A percentile compares a stretch with the other conserved stretches of the same genome.
Conservation (phyloP, 2,113 vertebrate genomes). For the Zosterops borbonicus region DNA sequence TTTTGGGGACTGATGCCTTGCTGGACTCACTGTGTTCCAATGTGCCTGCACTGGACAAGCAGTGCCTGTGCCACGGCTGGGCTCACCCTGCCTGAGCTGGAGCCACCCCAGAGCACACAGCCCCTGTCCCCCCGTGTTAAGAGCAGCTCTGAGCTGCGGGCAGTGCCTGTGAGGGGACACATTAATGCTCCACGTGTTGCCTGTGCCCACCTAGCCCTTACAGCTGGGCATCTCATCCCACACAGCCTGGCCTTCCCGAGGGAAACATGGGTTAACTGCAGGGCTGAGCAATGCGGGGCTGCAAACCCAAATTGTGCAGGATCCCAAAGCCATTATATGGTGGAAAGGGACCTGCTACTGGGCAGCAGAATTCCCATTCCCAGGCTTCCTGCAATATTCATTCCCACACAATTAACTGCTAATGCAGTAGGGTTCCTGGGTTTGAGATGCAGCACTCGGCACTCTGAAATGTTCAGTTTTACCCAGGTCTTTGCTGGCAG, state of each 20-base stretch:
- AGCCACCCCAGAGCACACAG: neutral
- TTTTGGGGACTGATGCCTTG: fast-evolving
- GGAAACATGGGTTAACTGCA: neutral
- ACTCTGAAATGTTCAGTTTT: neutral
- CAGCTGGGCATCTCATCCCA: neutral
- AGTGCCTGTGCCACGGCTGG: fast-evolving
- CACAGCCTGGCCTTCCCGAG: neutral
- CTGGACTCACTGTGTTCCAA: fast-evolving
- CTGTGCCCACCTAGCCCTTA: neutral
- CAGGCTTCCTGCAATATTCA: neutral
- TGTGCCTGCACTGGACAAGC: neutral
- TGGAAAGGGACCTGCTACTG: neutral
- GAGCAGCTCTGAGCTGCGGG: neutral
- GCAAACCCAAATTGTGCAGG: neutral
- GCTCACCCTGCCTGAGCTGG: neutral
- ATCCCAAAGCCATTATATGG: neutral
- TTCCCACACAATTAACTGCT: neutral
- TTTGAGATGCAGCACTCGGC: neutral
- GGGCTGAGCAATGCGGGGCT: neutral
- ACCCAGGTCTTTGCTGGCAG: neutral
- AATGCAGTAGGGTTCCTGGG: neutral
- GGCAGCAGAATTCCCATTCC: neutral
- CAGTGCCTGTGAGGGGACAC: fast-evolving
- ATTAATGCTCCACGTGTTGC: neutral
- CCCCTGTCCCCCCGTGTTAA: fast-evolving